Percentiles rank a stretch among this genome's conserved stretches.
Evolutionary conservation across 1,140 invertebrate species (phyloP).

Genomic region (Zaprionus davidi): DNA sequence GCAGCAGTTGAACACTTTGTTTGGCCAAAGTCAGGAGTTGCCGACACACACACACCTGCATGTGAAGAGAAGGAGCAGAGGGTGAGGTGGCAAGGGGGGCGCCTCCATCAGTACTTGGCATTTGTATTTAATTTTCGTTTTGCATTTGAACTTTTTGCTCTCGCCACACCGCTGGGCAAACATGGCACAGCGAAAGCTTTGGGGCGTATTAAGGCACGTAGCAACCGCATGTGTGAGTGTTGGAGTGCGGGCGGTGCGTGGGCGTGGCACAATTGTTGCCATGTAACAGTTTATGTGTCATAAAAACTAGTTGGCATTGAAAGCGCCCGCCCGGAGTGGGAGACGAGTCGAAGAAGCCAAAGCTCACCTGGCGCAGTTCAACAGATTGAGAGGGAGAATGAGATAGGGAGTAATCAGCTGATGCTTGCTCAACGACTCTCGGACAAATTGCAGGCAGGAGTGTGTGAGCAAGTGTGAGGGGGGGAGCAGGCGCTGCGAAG

Average conservation of each 20-base stretch:
- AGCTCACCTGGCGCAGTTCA: not conserved
- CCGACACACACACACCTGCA: slow-evolving; percentile 9
- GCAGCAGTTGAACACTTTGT: slow-evolving; percentile 51
- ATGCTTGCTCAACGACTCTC: slow-evolving; percentile 53
- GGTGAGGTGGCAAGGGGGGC: no score
- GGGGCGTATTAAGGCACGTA: slow-evolving; percentile 52
- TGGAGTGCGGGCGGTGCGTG: not conserved
- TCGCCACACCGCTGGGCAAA: slow-evolving; percentile 46
- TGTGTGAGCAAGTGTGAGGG: slow-evolving; percentile 5
- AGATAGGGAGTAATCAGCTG: slow-evolving; percentile 58
- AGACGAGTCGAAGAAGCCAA: not conserved
- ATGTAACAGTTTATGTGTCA: slow-evolving; percentile 75
- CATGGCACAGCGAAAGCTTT: slow-evolving; percentile 43
- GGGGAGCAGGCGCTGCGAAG: slow-evolving; percentile 14
- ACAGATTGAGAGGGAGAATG: not conserved
- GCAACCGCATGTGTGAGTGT: slow-evolving; percentile 13
- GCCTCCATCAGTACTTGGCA: slow-evolving; percentile 61
- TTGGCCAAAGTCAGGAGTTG: slow-evolving; percentile 61
- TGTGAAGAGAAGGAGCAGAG: not conserved
- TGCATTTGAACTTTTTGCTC: slow-evolving; percentile 77
- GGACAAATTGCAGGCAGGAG: slow-evolving; percentile 54
- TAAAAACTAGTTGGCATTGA: slow-evolving; percentile 76
- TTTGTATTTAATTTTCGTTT: slow-evolving; percentile 83
- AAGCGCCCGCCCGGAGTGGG: slow-evolving; percentile 33
- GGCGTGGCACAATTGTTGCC: slow-evolving; percentile 46